Conservation (phyloP, 2,797 vertebrate genomes). For the Hyperoplus immaculatus region DNA sequence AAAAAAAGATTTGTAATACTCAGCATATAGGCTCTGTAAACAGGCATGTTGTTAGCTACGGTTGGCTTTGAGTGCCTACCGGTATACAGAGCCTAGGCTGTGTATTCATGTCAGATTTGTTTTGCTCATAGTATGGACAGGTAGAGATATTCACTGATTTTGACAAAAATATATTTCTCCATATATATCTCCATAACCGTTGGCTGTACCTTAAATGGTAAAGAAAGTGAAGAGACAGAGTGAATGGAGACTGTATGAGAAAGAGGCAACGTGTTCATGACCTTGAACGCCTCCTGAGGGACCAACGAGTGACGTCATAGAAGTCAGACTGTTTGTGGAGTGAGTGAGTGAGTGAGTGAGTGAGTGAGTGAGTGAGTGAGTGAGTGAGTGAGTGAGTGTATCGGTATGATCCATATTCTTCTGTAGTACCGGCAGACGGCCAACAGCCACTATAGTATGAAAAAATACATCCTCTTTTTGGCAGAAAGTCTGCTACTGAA, state of each 20-base stretch:
- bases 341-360: neutral
- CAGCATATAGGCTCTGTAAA: no score
- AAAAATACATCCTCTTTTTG: neutral
- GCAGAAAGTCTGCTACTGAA: neutral
- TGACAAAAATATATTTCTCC: no score
- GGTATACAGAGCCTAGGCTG: no score
- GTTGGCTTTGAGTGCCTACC: no score
- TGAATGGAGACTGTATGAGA: neutral
- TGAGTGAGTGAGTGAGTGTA: neutral
- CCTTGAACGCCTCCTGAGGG: constrained; percentile 43
- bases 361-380: no score
- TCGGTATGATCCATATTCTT: constrained; percentile 44
- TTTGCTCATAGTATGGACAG: no score
- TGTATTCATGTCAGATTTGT: no score
- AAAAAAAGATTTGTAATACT: no score
- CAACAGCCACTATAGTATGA: constrained; percentile 26
- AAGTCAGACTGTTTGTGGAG: constrained; percentile 11
- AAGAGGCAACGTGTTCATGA: constrained; percentile 29
- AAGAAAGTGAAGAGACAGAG: neutral
- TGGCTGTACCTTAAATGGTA: neutral
- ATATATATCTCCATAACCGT: no score
- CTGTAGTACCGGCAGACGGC: constrained; percentile 30
- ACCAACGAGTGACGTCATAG: constrained; percentile 8
- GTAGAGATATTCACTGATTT: no score
- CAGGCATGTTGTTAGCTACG: no score